These are phyloP conservation scores for Limanda limanda DNA, from an alignment of 2,113 vertebrate species.

Conservation along the genomic window DNA sequence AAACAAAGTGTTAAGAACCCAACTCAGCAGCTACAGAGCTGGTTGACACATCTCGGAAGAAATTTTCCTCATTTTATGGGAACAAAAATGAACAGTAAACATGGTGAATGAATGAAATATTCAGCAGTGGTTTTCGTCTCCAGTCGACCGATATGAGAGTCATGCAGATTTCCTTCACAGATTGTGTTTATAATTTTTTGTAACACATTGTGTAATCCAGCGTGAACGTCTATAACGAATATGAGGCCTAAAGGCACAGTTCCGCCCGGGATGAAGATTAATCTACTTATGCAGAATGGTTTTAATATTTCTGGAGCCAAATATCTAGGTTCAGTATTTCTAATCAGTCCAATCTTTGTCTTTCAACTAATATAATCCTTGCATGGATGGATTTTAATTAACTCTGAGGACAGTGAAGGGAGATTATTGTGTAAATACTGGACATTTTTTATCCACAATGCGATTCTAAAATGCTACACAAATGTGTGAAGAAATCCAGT, in stretches of 20 bases:
- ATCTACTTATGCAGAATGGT: background rate
- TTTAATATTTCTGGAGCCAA: background rate
- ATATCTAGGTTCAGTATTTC: background rate
- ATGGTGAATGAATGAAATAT: background rate
- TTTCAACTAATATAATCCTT: background rate
- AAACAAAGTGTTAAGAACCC: background rate
- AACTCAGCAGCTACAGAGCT: conserved; percentile 19
- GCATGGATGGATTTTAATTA: background rate
- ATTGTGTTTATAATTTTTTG: background rate
- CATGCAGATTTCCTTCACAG: conserved; percentile 8
- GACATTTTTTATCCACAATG: conserved; percentile 3
- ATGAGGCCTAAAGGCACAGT: conserved; percentile 23
- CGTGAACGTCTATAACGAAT: background rate
- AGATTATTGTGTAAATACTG: background rate
- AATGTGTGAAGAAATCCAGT: background rate
- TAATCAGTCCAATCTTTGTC: background rate
- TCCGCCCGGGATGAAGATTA: conserved; percentile 12
- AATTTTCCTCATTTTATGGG: conserved; percentile 33
- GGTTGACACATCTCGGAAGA: conserved; percentile 25
- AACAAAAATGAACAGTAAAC: background rate
- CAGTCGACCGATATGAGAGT: background rate
- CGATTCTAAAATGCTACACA: background rate
- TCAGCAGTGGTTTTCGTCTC: conserved; percentile 17
- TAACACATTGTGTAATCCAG: background rate
- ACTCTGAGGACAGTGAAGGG: background rate